Conservation (phyloP, 2,888 invertebrate species). For the Harpalus rufipes region DNA sequence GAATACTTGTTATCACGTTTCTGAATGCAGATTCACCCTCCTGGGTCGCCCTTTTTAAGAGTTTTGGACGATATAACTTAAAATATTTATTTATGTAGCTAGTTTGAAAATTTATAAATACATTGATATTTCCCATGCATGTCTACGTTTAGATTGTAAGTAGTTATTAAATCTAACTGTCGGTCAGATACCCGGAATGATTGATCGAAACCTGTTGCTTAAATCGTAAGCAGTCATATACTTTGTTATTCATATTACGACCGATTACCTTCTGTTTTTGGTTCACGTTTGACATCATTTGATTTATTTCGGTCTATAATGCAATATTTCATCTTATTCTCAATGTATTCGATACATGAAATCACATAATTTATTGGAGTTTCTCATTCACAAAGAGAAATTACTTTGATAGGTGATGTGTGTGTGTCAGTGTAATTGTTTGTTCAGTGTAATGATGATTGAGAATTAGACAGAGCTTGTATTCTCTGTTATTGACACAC, state of each 20-base stretch:
- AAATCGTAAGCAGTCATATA: conserved; percentile 29
- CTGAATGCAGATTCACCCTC: too few species aligned
- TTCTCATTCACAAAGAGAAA: neutral
- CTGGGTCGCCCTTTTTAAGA: too few species aligned
- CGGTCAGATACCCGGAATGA: neutral
- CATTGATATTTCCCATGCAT: neutral
- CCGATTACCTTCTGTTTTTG: neutral
- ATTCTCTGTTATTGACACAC: too few species aligned
- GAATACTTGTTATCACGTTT: too few species aligned
- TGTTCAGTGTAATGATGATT: too few species aligned
- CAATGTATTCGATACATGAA: neutral
- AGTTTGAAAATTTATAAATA: too few species aligned
- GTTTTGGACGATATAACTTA: too few species aligned
- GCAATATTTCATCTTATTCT: neutral
- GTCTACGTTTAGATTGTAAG: conserved; percentile 8
- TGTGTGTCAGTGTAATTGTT: too few species aligned
- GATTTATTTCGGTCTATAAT: neutral
- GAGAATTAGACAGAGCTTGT: too few species aligned
- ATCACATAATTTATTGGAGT: neutral
- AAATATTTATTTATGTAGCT: too few species aligned
- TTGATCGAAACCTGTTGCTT: conserved; percentile 48
- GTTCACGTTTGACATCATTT: neutral
- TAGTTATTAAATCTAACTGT: conserved; percentile 8
- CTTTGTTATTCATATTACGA: conserved; percentile 25
- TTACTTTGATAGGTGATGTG: too few species aligned